Conservation (phyloP, 2,113 vertebrate genomes). For the Rhinoptilus africanus region DNA sequence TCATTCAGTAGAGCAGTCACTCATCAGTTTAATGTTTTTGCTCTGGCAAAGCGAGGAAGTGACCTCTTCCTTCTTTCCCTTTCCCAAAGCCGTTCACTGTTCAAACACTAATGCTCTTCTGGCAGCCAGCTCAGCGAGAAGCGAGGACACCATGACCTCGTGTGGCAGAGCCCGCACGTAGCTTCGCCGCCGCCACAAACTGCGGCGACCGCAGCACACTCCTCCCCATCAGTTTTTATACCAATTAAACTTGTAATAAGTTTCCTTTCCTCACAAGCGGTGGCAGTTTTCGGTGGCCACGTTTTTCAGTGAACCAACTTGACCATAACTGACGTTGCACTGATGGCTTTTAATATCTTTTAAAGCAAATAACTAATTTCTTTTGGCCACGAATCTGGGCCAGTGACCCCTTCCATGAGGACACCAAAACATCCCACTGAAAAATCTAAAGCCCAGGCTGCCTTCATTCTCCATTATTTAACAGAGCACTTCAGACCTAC, state of each 20-base stretch:
- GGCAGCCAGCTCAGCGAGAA: background rate
- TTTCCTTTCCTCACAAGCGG: background rate
- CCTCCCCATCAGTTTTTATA: background rate
- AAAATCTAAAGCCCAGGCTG: background rate
- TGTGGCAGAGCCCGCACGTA: conserved; percentile 1
- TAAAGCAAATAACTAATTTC: background rate
- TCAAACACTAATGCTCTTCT: background rate
- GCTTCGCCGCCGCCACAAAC: accelerated
- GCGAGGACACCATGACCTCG: conserved; percentile 26
- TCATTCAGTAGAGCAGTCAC: conserved; percentile 1
- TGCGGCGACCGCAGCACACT: background rate
- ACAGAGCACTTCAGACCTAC: background rate
- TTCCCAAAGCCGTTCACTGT: background rate
- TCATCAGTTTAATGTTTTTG: conserved; percentile 9
- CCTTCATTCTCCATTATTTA: background rate
- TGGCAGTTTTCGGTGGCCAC: background rate
- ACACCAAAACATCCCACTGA: background rate
- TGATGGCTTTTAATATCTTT: background rate
- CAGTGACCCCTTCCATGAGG: background rate
- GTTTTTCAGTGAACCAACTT: background rate
- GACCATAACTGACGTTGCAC: accelerated
- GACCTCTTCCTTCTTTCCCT: background rate
- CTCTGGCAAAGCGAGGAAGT: background rate
- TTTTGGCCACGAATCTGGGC: background rate
- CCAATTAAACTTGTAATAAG: background rate